Percentiles rank a stretch among this genome's conserved stretches.
Conservation (phyloP, 92 coral and sea anemone genomes). For the Muricea muricata region DNA sequence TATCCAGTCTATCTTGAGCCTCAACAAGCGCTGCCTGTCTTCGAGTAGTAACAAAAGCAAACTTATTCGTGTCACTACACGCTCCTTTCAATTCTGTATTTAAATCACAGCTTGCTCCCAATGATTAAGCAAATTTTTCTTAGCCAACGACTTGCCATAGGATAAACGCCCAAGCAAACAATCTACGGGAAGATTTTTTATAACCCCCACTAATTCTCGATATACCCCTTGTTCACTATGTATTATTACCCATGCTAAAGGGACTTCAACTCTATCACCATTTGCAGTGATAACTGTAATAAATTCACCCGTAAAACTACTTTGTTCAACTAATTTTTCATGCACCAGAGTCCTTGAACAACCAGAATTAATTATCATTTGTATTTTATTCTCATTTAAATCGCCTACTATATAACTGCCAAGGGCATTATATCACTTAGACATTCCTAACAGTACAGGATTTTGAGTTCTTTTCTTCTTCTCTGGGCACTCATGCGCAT, state of each 20-base stretch:
- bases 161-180: conserved; percentile 66
- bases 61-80: neutral
- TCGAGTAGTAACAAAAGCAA: neutral
- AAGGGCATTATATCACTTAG: neutral
- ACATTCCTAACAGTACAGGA: conserved; percentile 19
- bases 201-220: neutral
- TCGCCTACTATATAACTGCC: neutral
- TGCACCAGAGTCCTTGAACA: conserved; percentile 64
- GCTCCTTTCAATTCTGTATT: neutral
- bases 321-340: conserved; percentile 9
- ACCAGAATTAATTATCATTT: conserved; percentile 61
- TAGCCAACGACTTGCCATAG: conserved; percentile 32
- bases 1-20: conserved; percentile 51
- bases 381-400: conserved; percentile 20
- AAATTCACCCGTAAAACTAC: neutral
- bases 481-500: conserved; percentile 20
- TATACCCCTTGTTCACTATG: neutral
- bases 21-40: neutral
- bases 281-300: conserved; percentile 18
- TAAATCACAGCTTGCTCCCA: neutral
- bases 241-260: conserved; percentile 45
- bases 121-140: conserved; percentile 18
- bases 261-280: conserved; percentile 55
- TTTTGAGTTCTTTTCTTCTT: conserved; percentile 30
- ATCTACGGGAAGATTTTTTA: conserved; percentile 55